These are phyloP conservation scores for Patella pellucida DNA, from an alignment of 2,888 invertebrate genomes.

Conservation along the genomic window DNA sequence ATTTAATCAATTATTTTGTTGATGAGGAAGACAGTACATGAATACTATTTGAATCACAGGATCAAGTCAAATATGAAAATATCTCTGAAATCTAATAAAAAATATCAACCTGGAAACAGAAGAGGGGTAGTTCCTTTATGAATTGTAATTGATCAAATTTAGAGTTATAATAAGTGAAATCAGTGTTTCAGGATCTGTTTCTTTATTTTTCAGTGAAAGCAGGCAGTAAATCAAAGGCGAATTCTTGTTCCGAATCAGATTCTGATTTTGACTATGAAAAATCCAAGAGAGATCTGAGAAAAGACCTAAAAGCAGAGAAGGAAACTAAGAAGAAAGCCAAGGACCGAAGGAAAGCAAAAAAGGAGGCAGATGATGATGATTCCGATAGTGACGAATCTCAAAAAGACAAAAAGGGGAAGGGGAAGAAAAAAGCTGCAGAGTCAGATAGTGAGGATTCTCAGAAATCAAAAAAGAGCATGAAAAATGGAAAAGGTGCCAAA, in stretches of 20 bases:
- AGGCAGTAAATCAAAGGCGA: conserved; percentile 8
- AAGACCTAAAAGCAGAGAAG: conserved; percentile 6
- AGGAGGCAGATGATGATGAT: conserved; percentile 12
- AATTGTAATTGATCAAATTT: no score
- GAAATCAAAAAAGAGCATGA: conserved; percentile 35
- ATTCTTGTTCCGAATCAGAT: conserved; percentile 13
- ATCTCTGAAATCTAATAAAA: no score
- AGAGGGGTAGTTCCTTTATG: no score
- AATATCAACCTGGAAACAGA: no score
- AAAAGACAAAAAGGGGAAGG: conserved; percentile 16
- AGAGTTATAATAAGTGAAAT: no score
- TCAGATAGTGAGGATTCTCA: conserved; percentile 32
- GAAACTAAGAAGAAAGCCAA: conserved; percentile 23
- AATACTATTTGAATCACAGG: no score
- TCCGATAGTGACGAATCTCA: conserved; percentile 19
- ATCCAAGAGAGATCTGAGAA: conserved; percentile 15
- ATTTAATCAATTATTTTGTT: no score
- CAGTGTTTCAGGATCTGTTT: no score
- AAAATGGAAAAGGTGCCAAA: conserved; percentile 38
- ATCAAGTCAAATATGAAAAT: no score
- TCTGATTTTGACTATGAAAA: conserved; percentile 26
- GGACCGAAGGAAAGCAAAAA: conserved; percentile 6
- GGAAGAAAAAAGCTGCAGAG: neutral
- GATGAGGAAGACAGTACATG: no score
- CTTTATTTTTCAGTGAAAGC: conserved; percentile 1